A percentile compares a stretch with the other conserved stretches of the same genome.
These are phyloP conservation scores for Scaptomyza hsui DNA, from an alignment of 1,140 invertebrate species.

Conservation along the genomic window DNA sequence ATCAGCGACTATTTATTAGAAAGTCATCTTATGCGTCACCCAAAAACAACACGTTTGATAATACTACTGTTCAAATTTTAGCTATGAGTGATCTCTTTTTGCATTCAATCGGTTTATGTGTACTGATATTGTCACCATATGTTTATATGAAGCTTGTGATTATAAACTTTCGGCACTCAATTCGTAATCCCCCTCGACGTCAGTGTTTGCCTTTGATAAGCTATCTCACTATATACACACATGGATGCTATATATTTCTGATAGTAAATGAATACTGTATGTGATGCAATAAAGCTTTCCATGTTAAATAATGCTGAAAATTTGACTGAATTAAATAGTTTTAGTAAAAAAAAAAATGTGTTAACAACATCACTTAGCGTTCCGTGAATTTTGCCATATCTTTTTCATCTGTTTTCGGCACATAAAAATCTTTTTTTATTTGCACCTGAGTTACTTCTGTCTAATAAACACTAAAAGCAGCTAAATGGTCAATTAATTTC, in stretches of 20 bases:
- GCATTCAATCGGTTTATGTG: neutral
- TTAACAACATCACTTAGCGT: conserved; percentile 45
- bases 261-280: neutral
- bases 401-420: conserved; percentile 14
- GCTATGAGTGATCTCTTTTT: neutral
- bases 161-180: neutral
- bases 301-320: no score
- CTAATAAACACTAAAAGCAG: conserved; percentile 60
- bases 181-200: conserved; percentile 4
- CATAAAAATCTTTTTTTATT: conserved; percentile 26
- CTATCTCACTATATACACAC: neutral
- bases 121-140: neutral
- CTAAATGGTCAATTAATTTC: conserved; percentile 66
- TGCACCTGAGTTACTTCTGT: conserved; percentile 40
- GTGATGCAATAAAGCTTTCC: no score
- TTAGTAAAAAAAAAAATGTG: conserved; percentile 10
- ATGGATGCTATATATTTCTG: neutral
- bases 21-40: neutral
- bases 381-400: conserved; percentile 29
- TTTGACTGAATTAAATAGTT: conserved; percentile 1
- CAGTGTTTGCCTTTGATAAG: neutral
- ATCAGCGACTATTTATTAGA: neutral
- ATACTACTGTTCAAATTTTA: neutral
- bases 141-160: neutral
- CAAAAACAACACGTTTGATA: neutral